Conservation (phyloP, 2,113 vertebrate species). For the Amia ocellicauda region DNA sequence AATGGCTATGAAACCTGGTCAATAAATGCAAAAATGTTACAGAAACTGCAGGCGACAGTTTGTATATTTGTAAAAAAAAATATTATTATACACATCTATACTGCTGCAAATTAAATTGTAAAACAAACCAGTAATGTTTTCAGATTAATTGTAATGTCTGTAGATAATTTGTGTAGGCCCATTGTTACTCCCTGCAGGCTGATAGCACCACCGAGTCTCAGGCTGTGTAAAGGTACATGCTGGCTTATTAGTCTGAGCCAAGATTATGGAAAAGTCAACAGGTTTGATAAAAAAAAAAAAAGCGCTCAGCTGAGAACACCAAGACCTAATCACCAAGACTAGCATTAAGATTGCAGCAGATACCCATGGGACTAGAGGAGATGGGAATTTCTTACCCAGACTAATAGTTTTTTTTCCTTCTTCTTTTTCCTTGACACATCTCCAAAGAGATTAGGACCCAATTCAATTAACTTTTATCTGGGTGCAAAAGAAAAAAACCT, state of each 20-base stretch:
- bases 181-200: conserved; percentile 34
- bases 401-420: conserved; percentile 43
- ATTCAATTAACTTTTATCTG: conserved; percentile 44
- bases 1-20: no score
- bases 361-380: conserved; percentile 44
- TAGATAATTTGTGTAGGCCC: conserved; percentile 46
- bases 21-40: no score
- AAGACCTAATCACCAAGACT: conserved; percentile 56
- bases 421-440: conserved; percentile 36
- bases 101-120: no score
- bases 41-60: no score
- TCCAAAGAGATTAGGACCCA: conserved; percentile 44
- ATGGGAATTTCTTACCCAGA: conserved; percentile 39
- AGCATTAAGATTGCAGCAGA: conserved; percentile 49
- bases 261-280: conserved; percentile 37
- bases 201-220: conserved; percentile 17
- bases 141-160: no score
- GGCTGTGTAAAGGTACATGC: conserved; percentile 12
- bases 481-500: conserved; percentile 11
- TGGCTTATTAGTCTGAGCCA: conserved; percentile 26
- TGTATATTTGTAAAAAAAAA: no score
- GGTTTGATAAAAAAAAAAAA: conserved; percentile 50
- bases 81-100: no score
- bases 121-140: no score
- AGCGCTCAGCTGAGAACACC: conserved; percentile 56